phyloP scores from a whole-genome alignment of 92 coral and sea anemone genomes.

The Zoanthus sansibaricus region DNA sequence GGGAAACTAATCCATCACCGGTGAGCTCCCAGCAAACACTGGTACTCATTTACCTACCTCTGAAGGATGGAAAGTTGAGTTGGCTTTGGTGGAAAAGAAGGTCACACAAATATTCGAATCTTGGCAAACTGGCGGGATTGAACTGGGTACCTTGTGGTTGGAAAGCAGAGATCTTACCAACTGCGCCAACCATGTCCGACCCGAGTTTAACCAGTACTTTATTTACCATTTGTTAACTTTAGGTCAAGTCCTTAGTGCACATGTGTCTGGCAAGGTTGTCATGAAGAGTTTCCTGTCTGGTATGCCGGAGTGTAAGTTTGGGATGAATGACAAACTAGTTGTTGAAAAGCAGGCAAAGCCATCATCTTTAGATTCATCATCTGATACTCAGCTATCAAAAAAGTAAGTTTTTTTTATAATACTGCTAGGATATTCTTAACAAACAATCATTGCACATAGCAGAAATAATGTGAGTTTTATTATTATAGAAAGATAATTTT shows the following conservation, averaged over 20 bases:
- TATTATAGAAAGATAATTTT: no score
- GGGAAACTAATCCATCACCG: no score
- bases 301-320: constrained; percentile 99
- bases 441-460: neutral
- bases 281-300: constrained; percentile 99
- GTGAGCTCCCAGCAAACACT: no score
- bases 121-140: no score
- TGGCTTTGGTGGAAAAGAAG: no score
- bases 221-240: neutral
- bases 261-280: constrained; percentile 97
- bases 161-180: no score
- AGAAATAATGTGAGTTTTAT: neutral
- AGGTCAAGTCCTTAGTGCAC: constrained; percentile 99
- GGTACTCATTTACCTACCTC: no score
- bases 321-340: constrained; percentile 98
- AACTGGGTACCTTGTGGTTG: no score
- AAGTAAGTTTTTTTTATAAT: constrained; percentile 68
- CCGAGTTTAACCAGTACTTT: no score
- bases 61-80: no score
- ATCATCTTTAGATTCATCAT: constrained; percentile 78
- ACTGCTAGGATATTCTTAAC: neutral
- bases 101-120: no score
- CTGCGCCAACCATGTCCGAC: neutral
- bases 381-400: constrained; percentile 82
- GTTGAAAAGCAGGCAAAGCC: constrained; percentile 96